These are phyloP conservation scores for Thera britannica DNA, from an alignment of 2,888 invertebrate species.

Conservation along the genomic window DNA sequence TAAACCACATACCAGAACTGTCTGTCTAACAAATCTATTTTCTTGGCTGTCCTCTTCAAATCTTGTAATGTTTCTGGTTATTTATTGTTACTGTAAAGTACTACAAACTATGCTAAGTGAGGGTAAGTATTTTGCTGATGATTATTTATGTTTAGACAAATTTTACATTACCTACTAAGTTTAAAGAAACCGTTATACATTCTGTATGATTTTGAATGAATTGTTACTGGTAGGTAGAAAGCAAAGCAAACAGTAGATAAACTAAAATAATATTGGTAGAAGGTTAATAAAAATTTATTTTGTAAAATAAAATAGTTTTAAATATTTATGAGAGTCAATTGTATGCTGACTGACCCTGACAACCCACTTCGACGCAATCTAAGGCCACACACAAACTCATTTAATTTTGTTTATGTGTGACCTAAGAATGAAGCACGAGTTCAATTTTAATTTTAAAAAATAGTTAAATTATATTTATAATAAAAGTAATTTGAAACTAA, in stretches of 20 bases:
- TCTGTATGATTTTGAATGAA: background rate
- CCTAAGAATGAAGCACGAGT: too few species aligned
- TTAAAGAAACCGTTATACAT: background rate
- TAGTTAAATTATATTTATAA: too few species aligned
- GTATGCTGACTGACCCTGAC: background rate
- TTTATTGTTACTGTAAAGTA: background rate
- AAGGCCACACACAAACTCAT: background rate
- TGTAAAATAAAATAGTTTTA: background rate
- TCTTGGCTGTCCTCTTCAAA: background rate
- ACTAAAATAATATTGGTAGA: background rate
- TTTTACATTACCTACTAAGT: constrained; percentile 2
- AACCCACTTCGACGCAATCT: background rate
- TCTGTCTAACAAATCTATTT: background rate
- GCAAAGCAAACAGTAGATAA: background rate
- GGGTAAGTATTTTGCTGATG: background rate
- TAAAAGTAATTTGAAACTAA: too few species aligned
- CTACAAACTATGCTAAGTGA: background rate
- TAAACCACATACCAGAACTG: background rate
- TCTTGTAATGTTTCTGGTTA: background rate
- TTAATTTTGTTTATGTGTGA: too few species aligned
- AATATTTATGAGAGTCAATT: background rate
- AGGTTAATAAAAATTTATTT: background rate
- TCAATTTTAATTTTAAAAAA: too few species aligned
- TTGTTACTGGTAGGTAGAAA: background rate
- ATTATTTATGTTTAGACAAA: background rate